phyloP scores from a whole-genome alignment of 1,140 invertebrate genomes.

The Sycobia sp. region DNA sequence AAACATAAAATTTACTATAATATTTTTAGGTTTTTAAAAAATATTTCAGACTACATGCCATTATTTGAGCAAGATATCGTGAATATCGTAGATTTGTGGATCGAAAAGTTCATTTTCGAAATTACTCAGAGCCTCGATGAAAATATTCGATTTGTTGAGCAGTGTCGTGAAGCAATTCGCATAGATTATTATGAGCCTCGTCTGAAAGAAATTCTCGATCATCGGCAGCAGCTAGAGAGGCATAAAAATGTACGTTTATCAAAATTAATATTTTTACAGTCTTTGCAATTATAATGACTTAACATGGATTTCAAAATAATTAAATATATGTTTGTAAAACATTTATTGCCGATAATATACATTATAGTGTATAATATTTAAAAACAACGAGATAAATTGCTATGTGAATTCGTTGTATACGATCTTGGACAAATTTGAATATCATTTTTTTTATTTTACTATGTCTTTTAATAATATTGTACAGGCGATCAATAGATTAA shows the following conservation, averaged over 20 bases:
- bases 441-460: too few species aligned
- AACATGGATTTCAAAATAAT: not conserved
- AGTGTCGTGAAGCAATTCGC: slow-evolving; percentile 2
- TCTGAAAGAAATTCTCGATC: slow-evolving; percentile 8
- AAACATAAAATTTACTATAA: not conserved
- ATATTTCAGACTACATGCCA: not conserved
- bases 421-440: too few species aligned
- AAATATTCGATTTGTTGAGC: not conserved
- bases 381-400: too few species aligned
- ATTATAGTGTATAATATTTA: too few species aligned
- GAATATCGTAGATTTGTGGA: not conserved
- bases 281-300: too few species aligned
- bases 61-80: not conserved
- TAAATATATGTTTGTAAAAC: not conserved
- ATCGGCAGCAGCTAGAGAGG: slow-evolving; percentile 5
- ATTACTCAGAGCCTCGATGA: not conserved
- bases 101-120: not conserved
- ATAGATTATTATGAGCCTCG: slow-evolving; percentile 11
- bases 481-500: slow-evolving; percentile 4
- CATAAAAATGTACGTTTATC: slow-evolving; percentile 10
- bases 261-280: not conserved
- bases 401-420: too few species aligned
- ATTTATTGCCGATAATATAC: too few species aligned
- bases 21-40: slow-evolving; percentile 18
- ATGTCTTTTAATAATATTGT: not conserved